phyloP scores from a whole-genome alignment of 1,140 invertebrate species.

The Conopomorpha cramerella region DNA sequence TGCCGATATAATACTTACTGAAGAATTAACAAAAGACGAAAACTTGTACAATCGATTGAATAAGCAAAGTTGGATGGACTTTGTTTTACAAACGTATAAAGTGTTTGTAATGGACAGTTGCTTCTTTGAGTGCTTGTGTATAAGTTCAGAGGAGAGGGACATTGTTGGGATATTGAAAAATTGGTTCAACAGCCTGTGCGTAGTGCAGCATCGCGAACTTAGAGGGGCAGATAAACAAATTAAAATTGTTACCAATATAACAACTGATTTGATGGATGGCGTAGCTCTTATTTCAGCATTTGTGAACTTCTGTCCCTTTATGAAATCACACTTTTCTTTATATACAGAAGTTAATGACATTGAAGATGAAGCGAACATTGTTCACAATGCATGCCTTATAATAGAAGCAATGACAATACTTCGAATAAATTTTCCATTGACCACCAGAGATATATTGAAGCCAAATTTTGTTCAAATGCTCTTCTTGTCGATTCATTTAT shows the following conservation, averaged over 20 bases:
- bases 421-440: constrained; percentile 37
- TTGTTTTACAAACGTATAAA: constrained; percentile 48
- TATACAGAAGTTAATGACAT: constrained; percentile 21
- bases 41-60: constrained; percentile 33
- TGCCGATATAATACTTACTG: constrained; percentile 25
- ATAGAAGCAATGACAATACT: constrained; percentile 36
- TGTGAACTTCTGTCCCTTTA: constrained; percentile 35
- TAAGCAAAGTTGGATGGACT: constrained; percentile 50
- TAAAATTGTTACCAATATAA: constrained; percentile 33
- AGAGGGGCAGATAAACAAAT: constrained; percentile 16
- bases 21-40: constrained; percentile 22
- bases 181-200: constrained; percentile 10
- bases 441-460: constrained; percentile 30
- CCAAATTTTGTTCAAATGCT: constrained; percentile 48
- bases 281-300: constrained; percentile 31
- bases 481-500: constrained; percentile 45
- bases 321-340: constrained; percentile 25
- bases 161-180: constrained; percentile 43
- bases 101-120: constrained; percentile 48
- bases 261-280: constrained; percentile 34
- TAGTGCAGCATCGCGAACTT: constrained; percentile 13
- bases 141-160: constrained; percentile 28
- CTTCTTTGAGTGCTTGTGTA: constrained; percentile 40
- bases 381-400: constrained; percentile 41
- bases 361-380: constrained; percentile 15